Evolutionary conservation across 2,113 vertebrate species (phyloP), one percentile per base, ranked within the genome.

Genomic region (Antechinus flavipes): DNA sequence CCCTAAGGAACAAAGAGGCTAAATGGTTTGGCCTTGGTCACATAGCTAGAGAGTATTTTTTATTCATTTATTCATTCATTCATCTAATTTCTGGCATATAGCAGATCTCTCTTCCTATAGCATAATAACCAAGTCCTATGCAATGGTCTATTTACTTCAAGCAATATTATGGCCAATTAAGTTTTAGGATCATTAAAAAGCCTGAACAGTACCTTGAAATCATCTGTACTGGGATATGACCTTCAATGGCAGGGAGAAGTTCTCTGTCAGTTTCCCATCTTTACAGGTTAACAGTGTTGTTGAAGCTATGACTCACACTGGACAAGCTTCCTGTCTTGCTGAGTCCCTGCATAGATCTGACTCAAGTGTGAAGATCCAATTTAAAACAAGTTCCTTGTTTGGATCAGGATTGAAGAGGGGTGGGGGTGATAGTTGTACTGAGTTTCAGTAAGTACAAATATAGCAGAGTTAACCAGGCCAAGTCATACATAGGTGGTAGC

Each of bases 311-410:
- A 98, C 96, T 97, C 97, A 96, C 90, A 95, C 90, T 95, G 96
- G 94, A 93, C 91, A 95, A 93, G 90, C 96, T 97, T 98, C 95
- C 95, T 97, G 93, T 96, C 98, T 98, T 98, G 97, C 97, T 98
- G 97, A 97, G 97, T 96, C 97, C 94, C 92, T 96, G 96, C 95
- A 97, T 97, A 96, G 93, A 92, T 97, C 97, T 98, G 97, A 98
- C 97, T 97, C 97, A 97, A 97, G 96, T 97, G 97, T 98, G 96
- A 97, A 96, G 97, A 97, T 97, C 68, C 96, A 98, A 97, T 98
- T 98, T 98, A 98, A 98, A 97, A 96, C 93, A 94, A 94, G 92
- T 76, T 95, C 61, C 96, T 97, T 95, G 92, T 91, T 94, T 97
- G 68, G 91, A 95, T 97, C 95, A 97, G 89, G 93, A 90, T 2